These are phyloP conservation scores for Tachypleus tridentatus DNA, from an alignment of 1,140 invertebrate genomes.

Conservation along the genomic window DNA sequence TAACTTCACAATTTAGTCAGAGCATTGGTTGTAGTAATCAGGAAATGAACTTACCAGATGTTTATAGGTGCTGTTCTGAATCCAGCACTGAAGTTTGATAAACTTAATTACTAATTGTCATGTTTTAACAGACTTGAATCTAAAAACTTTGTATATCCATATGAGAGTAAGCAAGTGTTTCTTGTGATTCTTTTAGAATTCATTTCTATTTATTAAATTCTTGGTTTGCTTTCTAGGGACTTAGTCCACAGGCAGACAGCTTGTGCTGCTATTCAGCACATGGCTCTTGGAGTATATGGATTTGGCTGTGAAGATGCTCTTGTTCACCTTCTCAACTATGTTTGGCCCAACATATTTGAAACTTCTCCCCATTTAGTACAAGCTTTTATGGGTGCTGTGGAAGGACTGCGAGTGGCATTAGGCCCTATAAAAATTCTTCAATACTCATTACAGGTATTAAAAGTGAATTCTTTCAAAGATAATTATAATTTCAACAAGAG, in stretches of 20 bases:
- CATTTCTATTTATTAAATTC: neutral
- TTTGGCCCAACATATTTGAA: slow-evolving; percentile 99
- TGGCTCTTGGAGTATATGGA: slow-evolving; percentile 96
- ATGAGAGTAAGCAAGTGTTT: neutral
- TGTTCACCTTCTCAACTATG: slow-evolving; percentile 92
- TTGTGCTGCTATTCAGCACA: slow-evolving; percentile 97
- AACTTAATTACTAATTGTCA: too few species aligned
- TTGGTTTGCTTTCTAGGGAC: slow-evolving; percentile 54
- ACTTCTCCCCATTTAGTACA: slow-evolving; percentile 99
- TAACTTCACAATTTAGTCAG: too few species aligned
- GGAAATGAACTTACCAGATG: too few species aligned
- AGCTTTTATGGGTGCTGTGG: slow-evolving; percentile 97
- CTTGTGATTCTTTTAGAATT: neutral
- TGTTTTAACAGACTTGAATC: too few species aligned
- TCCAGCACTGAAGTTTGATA: too few species aligned
- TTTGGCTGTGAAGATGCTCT: slow-evolving; percentile 99
- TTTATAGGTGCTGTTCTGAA: too few species aligned
- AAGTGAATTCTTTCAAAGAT: too few species aligned
- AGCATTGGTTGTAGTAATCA: too few species aligned
- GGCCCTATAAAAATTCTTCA: slow-evolving; percentile 95
- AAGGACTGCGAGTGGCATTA: slow-evolving; percentile 88
- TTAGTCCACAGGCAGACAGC: slow-evolving; percentile 97
- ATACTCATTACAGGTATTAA: slow-evolving; percentile 67
- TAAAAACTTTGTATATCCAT: neutral
- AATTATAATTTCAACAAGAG: too few species aligned